Percentiles rank a stretch among this genome's conserved stretches.
Evolutionary conservation across 2,888 invertebrate genomes (phyloP).

Genomic region (Sminthurides aquaticus): DNA sequence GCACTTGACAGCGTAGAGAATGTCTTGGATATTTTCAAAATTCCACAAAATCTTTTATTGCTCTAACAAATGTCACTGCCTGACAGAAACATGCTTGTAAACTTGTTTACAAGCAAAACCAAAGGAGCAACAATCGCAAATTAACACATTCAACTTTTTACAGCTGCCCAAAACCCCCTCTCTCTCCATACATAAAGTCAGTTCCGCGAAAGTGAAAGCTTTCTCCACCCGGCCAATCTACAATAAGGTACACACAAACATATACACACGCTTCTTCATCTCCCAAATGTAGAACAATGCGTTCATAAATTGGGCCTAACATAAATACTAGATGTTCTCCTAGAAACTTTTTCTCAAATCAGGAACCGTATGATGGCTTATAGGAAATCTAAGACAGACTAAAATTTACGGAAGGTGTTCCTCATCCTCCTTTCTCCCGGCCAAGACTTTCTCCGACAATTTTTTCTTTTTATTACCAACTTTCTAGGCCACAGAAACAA

Average conservation of each 20-base stretch:
- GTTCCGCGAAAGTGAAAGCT: too few relatives aligned
- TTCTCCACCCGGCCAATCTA: too few relatives aligned
- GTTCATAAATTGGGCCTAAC: neutral
- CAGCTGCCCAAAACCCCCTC: neutral
- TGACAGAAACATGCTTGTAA: neutral
- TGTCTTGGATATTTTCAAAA: too few relatives aligned
- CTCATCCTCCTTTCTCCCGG: too few relatives aligned
- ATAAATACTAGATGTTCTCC: neutral
- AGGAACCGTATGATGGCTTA: too few relatives aligned
- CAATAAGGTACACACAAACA: too few relatives aligned
- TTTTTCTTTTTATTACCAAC: neutral
- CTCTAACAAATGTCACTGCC: neutral
- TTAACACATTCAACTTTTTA: neutral
- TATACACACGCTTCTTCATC: neutral
- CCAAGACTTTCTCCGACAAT: neutral
- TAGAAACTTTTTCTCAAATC: neutral
- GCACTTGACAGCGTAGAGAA: too few relatives aligned
- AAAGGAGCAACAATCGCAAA: neutral
- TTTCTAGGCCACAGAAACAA: conserved; percentile 1
- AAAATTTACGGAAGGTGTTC: neutral
- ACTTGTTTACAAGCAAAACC: neutral
- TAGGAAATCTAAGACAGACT: too few relatives aligned
- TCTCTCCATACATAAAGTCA: too few relatives aligned
- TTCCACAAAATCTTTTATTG: too few relatives aligned
- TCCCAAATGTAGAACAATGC: neutral